Evolutionary conservation across 2,797 vertebrate species (phyloP), one percentile per base, ranked within the genome.

Genomic region (Galaxias olidus): DNA sequence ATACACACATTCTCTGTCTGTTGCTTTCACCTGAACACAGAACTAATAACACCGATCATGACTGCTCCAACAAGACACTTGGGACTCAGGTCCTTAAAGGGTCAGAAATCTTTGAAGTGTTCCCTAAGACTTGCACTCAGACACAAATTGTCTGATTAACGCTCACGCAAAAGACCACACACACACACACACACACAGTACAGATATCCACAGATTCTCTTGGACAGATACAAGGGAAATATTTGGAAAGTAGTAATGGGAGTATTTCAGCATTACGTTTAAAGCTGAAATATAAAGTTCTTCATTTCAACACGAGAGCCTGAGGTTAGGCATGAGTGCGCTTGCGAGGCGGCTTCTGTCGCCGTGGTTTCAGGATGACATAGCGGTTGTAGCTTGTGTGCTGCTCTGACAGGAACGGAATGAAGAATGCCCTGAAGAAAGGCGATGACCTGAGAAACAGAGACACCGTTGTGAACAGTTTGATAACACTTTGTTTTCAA

Each of bases 401-500:
- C 47, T 90, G 92, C 48, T 97, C 95, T 0, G 97, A 98, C 67
- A 99, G 84, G 65, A 98, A 89, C 0, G 98, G 98, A 62, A 99
- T 0, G 75, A 96, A 99, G 86, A 99, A 95, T 0, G 96, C 95
- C 77, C 97, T 91, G 71, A 98, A 89, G 64, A 98, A 74, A 80
- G 89, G 88, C 0, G 95, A 96, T 10, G 98, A 99, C 84, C 98
- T 99, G 85, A 42, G 55, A 76, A 10, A 79, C 9, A 71, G 8
- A 51, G 8, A 18, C 9, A 51, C n/a, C 6, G 6, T 30, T 30
- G 2, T 30, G 30, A 30, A 2, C 30, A 30, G 30, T 30, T 6
- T 30, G 30, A 30, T 30, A 30, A 6, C 30, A 30, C 6, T 30
- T 30, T 30, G 30, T 6, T 30, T 30, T 30, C 30, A 30, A 30